These are phyloP conservation scores for Gambelia wislizenii DNA, from an alignment of 2,797 vertebrate genomes.

Conservation along the genomic window DNA sequence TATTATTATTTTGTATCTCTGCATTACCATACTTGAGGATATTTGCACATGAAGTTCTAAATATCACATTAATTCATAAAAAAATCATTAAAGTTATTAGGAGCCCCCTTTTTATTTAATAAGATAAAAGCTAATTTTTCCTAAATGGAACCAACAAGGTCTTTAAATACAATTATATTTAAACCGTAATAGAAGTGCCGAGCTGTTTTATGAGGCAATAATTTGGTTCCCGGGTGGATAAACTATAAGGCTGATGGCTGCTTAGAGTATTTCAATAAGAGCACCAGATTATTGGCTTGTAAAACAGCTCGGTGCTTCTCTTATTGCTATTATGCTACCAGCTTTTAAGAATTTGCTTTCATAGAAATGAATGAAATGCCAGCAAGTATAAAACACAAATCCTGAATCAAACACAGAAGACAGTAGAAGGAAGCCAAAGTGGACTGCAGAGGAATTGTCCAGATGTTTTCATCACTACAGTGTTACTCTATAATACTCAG, in stretches of 20 bases:
- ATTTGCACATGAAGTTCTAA: slow-evolving; percentile 36
- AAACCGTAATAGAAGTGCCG: slow-evolving; percentile 60
- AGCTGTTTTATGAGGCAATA: slow-evolving; percentile 70
- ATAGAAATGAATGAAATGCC: slow-evolving; percentile 57
- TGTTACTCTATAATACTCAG: background rate
- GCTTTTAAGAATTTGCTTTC: slow-evolving; percentile 55
- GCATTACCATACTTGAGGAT: slow-evolving; percentile 9
- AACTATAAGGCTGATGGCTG: slow-evolving; percentile 62
- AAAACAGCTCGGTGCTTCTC: slow-evolving; percentile 61
- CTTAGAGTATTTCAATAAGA: slow-evolving; percentile 60
- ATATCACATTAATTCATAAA: slow-evolving; percentile 23
- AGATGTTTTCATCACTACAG: slow-evolving; percentile 13
- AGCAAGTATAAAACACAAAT: slow-evolving; percentile 38
- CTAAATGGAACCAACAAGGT: slow-evolving; percentile 68
- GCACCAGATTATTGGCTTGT: slow-evolving; percentile 59
- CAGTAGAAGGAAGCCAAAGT: background rate
- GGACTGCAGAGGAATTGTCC: background rate
- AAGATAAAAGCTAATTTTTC: slow-evolving; percentile 70
- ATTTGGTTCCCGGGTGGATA: slow-evolving; percentile 63
- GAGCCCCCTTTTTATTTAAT: slow-evolving; percentile 61
- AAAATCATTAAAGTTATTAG: slow-evolving; percentile 66
- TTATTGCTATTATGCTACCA: slow-evolving; percentile 49
- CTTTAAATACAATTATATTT: slow-evolving; percentile 73
- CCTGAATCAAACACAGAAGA: background rate
- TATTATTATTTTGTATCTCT: background rate